Percentiles rank a stretch among this genome's conserved stretches.
Evolutionary conservation across 2,113 vertebrate species (phyloP).

Genomic region (Columbina picui): DNA sequence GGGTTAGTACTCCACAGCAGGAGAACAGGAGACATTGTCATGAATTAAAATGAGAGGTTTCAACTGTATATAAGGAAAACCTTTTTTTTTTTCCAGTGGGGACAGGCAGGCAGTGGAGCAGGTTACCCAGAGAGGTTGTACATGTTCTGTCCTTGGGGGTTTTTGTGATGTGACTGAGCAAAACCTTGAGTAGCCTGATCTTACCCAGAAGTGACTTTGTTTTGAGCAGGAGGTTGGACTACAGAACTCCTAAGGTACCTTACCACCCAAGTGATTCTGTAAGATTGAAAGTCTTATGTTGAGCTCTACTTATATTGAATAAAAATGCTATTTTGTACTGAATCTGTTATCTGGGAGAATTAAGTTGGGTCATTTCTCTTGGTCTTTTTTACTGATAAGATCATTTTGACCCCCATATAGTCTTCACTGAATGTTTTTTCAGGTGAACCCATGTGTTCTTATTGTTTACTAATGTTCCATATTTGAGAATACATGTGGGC

Average conservation of each 20-base stretch:
- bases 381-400: background rate
- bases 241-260: background rate
- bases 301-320: background rate
- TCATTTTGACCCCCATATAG: background rate
- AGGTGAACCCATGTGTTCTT: background rate
- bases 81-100: background rate
- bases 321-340: background rate
- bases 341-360: background rate
- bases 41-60: background rate
- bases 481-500: background rate
- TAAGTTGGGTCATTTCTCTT: background rate
- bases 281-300: background rate
- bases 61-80: background rate
- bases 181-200: background rate
- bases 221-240: background rate
- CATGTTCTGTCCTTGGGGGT: background rate
- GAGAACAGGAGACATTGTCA: background rate
- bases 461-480: background rate
- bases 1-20: background rate
- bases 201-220: background rate
- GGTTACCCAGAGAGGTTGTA: background rate
- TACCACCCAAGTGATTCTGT: background rate
- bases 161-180: background rate
- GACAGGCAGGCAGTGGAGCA: background rate
- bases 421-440: background rate